Evolutionary conservation across 2,888 invertebrate genomes (phyloP), one percentile per base, ranked within the genome.

Genomic region (Sarcophaga variegata): DNA sequence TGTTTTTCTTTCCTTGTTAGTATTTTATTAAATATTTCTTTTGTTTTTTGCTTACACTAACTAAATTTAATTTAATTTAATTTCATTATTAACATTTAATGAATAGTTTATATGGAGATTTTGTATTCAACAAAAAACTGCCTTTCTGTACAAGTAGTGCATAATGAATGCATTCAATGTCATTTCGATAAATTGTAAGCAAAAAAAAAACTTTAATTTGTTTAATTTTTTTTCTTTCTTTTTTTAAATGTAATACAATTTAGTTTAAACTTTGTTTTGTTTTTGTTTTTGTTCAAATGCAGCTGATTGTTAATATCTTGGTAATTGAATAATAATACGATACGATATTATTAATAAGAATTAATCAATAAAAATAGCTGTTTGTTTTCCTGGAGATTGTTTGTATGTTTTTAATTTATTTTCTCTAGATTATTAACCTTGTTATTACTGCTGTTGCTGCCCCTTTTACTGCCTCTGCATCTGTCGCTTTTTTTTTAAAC

Each of bases 381-480:
- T 77, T 76, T 82, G 77, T 81, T 79, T 87, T 87, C 87, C 87
- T 87, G 84, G 87, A 84, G 84, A 84, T 82, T 87, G 81, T 87
- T 59, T 17, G 17, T 14, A 4, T 54, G 17, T 54, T 14, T 14
- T 14, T 54, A 17, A 54, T 54, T 54, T 54, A 14, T 54, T 54
- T 54, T 54, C 17, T 54, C 54, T 14, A 79, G 54, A 71, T 69
- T 66, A 83, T 81, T 70, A 78, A 87, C 86, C 86, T 87, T 87
- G 86, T 70, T 54, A 54, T 25, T 74, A 10, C 47, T 63, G 47
- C 63, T 47, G 62, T 27, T 63, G 11, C 63, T 25, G 47, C 22
- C 22, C 45, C n/a, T 66, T 77, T 54, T 12, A 66, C 27, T 25
- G 17, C 27, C 27, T 27, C 69, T 80, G 14, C 71, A 71, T 67